phyloP scores from a whole-genome alignment of 2,113 vertebrate species.

The Bos indicus region DNA sequence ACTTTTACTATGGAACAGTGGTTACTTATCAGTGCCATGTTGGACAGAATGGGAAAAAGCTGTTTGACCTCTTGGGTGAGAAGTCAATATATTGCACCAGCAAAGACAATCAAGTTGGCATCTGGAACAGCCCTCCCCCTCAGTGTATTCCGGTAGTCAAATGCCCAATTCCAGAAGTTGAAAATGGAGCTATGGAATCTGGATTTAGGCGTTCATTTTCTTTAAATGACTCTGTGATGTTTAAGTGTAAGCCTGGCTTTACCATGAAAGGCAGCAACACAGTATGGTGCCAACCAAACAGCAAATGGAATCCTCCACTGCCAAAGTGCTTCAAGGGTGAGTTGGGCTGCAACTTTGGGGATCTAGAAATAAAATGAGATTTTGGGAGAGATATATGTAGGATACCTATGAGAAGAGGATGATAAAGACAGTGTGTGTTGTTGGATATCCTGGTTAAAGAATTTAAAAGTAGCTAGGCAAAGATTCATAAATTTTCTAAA shows the following conservation, averaged over 20 bases:
- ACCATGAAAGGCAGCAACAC: constrained; percentile 50
- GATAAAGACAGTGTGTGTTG: not conserved
- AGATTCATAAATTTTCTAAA: not conserved
- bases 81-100: constrained; percentile 74
- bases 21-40: constrained; percentile 58
- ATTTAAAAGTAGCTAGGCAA: not conserved
- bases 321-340: constrained; percentile 71
- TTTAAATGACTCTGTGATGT: constrained; percentile 56
- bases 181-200: constrained; percentile 58
- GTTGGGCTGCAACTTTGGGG: constrained; percentile 6
- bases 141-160: constrained; percentile 37
- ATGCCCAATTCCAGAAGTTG: constrained; percentile 61
- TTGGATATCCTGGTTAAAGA: not conserved
- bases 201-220: constrained; percentile 42
- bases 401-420: not conserved
- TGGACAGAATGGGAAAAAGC: constrained; percentile 31
- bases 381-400: not conserved
- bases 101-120: constrained; percentile 57
- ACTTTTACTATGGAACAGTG: constrained; percentile 64
- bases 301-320: constrained; percentile 69
- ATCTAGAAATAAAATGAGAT: not conserved
- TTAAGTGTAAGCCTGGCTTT: constrained; percentile 73
- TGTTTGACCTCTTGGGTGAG: constrained; percentile 58
- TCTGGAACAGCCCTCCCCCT: constrained; percentile 66
- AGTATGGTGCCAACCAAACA: constrained; percentile 56